These are phyloP conservation scores for Balearica regulorum DNA, from an alignment of 2,797 vertebrate genomes.

Conservation along the genomic window DNA sequence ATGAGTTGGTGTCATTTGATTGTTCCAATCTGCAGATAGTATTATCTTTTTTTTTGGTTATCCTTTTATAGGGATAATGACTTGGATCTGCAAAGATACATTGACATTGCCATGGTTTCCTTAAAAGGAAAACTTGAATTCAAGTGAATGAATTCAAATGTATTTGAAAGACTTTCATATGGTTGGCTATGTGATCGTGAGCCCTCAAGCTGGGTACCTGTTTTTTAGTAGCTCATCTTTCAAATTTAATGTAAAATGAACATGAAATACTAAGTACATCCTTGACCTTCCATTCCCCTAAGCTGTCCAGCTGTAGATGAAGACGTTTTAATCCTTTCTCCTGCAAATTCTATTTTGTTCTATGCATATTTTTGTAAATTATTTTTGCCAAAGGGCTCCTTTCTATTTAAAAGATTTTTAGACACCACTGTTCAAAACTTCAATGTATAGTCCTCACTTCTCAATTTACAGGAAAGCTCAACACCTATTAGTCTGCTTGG, in stretches of 20 bases:
- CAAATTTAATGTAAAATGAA: neutral
- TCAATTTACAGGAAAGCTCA: neutral
- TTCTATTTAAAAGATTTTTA: neutral
- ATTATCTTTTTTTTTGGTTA: neutral
- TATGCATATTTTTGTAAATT: neutral
- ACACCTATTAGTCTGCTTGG: neutral
- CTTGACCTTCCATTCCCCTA: neutral
- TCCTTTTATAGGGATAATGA: neutral
- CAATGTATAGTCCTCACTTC: neutral
- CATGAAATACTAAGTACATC: neutral
- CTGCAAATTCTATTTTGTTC: neutral
- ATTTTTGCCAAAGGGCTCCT: neutral
- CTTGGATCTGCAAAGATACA: neutral
- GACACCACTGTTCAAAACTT: neutral
- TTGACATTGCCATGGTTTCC: neutral
- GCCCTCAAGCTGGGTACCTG: neutral
- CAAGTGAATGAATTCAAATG: neutral
- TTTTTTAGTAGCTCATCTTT: neutral
- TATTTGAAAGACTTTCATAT: neutral
- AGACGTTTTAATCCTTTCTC: neutral
- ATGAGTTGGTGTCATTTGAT: neutral
- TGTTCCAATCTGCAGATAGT: neutral
- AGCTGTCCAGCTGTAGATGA: neutral
- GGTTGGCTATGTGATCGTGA: neutral
- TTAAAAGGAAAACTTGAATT: neutral